A percentile compares a stretch with the other conserved stretches of the same genome.
Conservation (phyloP, 2,888 invertebrate species). For the Ectemnius cavifrons region DNA sequence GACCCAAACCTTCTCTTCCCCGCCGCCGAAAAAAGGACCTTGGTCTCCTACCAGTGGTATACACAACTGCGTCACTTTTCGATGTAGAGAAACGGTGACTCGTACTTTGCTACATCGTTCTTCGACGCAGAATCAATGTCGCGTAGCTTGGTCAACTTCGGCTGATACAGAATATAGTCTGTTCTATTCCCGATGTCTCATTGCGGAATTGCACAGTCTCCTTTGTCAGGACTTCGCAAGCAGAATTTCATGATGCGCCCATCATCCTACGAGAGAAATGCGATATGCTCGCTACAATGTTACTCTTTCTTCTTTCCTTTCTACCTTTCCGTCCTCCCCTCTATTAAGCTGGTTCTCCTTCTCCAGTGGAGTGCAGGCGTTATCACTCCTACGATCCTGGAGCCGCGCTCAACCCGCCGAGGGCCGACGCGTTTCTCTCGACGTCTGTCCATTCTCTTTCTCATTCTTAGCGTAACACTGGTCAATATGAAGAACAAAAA, state of each 20-base stretch:
- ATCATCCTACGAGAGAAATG: constrained; percentile 45
- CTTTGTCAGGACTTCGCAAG: constrained; percentile 22
- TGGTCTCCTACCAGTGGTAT: too few relatives aligned
- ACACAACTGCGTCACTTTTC: too few relatives aligned
- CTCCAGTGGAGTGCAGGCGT: background rate
- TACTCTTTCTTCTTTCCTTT: constrained; percentile 28
- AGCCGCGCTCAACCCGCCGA: background rate
- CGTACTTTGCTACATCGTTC: too few relatives aligned
- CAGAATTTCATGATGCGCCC: constrained; percentile 17
- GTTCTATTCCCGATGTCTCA: background rate
- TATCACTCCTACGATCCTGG: background rate
- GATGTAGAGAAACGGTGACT: too few relatives aligned
- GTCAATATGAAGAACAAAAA: constrained; percentile 2
- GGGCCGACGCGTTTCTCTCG: background rate
- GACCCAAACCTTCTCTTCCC: too few relatives aligned
- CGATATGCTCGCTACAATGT: constrained; percentile 42
- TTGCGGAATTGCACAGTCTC: constrained; percentile 7
- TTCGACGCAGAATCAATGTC: too few relatives aligned
- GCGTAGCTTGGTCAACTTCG: too few relatives aligned
- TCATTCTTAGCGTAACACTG: constrained; percentile 3
- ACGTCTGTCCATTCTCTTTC: constrained; percentile 1
- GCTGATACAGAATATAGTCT: too few relatives aligned
- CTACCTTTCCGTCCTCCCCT: too few relatives aligned
- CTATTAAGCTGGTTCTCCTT: background rate
- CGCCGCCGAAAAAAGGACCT: too few relatives aligned